Base-by-base conservation (phyloP, 2,113 vertebrate species). In the Indri indri region DNA sequence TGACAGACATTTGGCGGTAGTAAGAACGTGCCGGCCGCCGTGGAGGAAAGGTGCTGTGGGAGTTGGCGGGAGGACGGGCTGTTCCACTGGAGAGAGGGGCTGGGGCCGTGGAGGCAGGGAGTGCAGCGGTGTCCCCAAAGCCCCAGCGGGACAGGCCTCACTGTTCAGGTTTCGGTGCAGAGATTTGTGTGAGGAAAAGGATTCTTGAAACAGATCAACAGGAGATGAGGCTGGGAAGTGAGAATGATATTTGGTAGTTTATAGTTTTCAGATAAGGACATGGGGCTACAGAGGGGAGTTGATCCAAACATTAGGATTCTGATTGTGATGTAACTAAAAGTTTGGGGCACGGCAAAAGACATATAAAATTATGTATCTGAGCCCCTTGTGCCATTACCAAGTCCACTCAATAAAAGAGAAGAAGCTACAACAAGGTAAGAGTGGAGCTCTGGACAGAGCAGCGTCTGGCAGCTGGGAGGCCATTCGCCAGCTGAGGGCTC, bases 311-410 rank as follows among this genome's bases (percentile, higher is more conserved):
- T 6, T 79, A 59, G 90, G 50, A 54, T 74, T 61, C 47, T 23
- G 23, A 25, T 68, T 63, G 34, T 42, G 37, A 23, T 59, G 61
- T 47, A 82, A n/a, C 52, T 76, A 22, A 12, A n/a, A 52, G 6
- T 54, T 61, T 71, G 52, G 50, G 45, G 63, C 25, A 2, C 8
- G n/a, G 4, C 37, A 57, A 12, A 84, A 54, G 63, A 84, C n/a
- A 23, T 20, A 54, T 0, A 52, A 6, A 42, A 42, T 34, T 10
- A 11, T 3, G 1, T 34, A 6, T n/a, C 30, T 34, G 16, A 23
- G 34, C 22, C 45, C 74, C 14, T 77, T 37, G 61, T 40, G 50
- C 40, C 3, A 0, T 42, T 50, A 37, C 54, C 47, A 47, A 10
- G 57, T 45, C 76, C 32, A 40, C 65, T n/a, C 5, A 18, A 23